These are phyloP conservation scores for Marmota monax DNA, from an alignment of 2,113 vertebrate species.

Conservation along the genomic window DNA sequence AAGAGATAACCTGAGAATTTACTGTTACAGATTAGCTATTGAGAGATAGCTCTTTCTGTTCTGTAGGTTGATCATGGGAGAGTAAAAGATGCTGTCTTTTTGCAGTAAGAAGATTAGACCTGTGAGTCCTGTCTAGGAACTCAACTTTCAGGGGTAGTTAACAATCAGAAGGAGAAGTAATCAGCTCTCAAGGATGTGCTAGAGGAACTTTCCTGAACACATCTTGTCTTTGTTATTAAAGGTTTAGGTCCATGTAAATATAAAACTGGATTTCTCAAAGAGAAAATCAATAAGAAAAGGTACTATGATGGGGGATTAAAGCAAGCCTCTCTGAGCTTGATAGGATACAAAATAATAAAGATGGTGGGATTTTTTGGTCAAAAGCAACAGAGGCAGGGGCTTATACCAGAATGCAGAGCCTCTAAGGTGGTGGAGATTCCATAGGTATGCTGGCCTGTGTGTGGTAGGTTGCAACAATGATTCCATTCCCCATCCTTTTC, in stretches of 20 bases:
- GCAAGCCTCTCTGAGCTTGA: neutral
- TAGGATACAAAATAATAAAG: neutral
- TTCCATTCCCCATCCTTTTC: neutral
- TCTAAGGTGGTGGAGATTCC: neutral
- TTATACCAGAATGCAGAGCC: neutral
- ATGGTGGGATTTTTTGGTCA: neutral
- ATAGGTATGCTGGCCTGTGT: neutral
- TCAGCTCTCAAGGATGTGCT: neutral
- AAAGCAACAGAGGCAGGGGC: neutral
- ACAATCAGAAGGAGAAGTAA: neutral
- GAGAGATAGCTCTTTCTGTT: neutral
- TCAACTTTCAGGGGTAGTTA: neutral
- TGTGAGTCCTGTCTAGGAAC: neutral
- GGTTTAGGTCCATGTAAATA: neutral
- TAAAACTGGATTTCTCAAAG: neutral
- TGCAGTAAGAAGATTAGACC: neutral
- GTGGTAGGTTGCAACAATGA: neutral
- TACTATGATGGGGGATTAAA: neutral
- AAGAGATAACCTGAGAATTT: neutral
- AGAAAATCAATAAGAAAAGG: neutral
- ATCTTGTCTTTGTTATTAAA: neutral
- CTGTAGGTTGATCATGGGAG: neutral
- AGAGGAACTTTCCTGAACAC: neutral
- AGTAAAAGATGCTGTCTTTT: neutral
- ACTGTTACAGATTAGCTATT: neutral